Conservation (phyloP, 2,113 vertebrate species). For the Phaethornis superciliosus region DNA sequence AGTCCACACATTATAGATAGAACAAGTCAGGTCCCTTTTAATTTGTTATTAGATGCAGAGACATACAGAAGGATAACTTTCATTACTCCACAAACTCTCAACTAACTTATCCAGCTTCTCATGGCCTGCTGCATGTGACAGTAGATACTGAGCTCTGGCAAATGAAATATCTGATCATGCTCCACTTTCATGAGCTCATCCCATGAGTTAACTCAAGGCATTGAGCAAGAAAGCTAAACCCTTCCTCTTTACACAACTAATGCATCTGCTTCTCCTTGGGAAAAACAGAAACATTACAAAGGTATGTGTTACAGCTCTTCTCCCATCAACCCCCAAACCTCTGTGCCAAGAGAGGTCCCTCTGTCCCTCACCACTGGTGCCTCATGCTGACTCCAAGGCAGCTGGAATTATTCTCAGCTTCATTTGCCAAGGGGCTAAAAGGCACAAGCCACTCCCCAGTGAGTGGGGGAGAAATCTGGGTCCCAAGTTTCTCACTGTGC, state of each 20-base stretch:
- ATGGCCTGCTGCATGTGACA: not conserved
- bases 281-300: not conserved
- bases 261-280: not conserved
- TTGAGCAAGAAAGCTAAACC: not conserved
- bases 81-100: not conserved
- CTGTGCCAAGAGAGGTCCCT: not conserved
- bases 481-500: rapidly evolving
- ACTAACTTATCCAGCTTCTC: not conserved
- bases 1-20: not conserved
- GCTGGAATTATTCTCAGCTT: not conserved
- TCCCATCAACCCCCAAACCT: not conserved
- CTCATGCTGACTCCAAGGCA: not conserved
- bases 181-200: not conserved
- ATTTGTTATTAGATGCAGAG: not conserved
- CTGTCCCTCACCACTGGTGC: not conserved
- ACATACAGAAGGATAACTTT: not conserved
- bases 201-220: not conserved
- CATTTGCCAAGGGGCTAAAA: not conserved
- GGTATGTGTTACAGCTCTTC: rapidly evolving
- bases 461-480: not conserved
- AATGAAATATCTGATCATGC: not conserved
- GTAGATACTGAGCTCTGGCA: not conserved
- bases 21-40: not conserved
- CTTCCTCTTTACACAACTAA: not conserved
- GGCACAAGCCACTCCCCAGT: not conserved